phyloP scores from a whole-genome alignment of 2,797 vertebrate genomes.

The Enteromius afrohamiltoni region DNA sequence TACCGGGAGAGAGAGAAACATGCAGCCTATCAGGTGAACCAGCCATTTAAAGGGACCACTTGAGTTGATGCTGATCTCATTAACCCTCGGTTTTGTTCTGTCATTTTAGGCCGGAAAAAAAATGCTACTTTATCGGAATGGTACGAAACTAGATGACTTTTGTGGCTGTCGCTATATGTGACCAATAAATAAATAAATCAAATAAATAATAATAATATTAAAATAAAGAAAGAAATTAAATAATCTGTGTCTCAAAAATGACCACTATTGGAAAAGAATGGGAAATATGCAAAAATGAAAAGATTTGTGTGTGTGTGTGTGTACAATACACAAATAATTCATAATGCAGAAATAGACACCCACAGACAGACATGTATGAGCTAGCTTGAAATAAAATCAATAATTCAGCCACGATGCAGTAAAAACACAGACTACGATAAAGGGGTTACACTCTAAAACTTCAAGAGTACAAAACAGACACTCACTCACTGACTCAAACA shows the following conservation, averaged over 20 bases:
- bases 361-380: neutral
- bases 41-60: constrained; percentile 56
- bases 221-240: neutral
- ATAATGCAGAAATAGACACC: neutral
- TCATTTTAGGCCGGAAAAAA: neutral
- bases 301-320: neutral
- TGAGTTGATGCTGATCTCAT: constrained; percentile 6
- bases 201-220: too few species aligned
- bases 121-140: neutral
- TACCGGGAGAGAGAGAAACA: constrained; percentile 26
- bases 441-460: neutral
- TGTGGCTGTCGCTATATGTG: neutral
- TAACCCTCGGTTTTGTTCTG: neutral
- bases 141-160: neutral
- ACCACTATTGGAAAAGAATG: neutral
- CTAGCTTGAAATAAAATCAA: neutral
- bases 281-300: neutral
- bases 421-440: neutral
- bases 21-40: constrained; percentile 43
- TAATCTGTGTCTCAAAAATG: neutral
- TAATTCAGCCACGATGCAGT: neutral
- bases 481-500: too few species aligned
- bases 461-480: neutral
- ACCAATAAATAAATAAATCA: too few species aligned
- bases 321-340: neutral